Evolutionary conservation across 2,113 vertebrate species (phyloP), one percentile per base, ranked within the genome.

Genomic region (Ageneiosus marmoratus): DNA sequence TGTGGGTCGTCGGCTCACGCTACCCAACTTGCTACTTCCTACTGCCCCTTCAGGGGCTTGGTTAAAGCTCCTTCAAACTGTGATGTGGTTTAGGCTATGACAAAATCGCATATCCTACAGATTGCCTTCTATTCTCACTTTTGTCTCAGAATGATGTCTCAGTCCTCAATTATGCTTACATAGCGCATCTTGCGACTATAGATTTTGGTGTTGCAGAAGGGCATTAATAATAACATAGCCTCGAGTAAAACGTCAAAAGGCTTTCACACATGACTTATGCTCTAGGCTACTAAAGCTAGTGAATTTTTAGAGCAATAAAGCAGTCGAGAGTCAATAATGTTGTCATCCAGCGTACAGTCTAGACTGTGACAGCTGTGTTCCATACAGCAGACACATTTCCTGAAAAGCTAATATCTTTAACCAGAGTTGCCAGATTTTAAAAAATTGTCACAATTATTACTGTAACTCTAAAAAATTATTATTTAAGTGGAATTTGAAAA

Each of bases 41-140:
- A 11, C 67, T 56, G 32, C 27, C 55, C 16, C 50, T 48, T 27
- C 72, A 1, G 73, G 73, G 62, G 69, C 34, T 46, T 37, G 76
- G 76, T 86, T 83, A 74, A 50, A 50, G 18, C 32, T 29, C 20
- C n/a, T 22, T 18, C 5, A 24, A 22, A 46, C 51, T 18, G 0
- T 4, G 83, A 79, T 69, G n/a, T 0, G n/a, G 55, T 20, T 63
- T 16, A 22, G 12, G 1, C 55, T n/a, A 18, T 37, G 10, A 63
- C 51, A 70, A 29, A 80, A 63, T 76, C 22, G 34, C 16, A 8
- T 20, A 58, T 80, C 29, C 60, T 67, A 48, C 22, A 44, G 62
- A 86, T 82, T 51, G 67, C 72, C 27, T 34, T 81, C n/a, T 32
- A 69, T 13, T 56, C 29, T 69, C 44, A 15, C 50, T 81, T 70